Evolutionary conservation across 2,888 invertebrate species (phyloP), one percentile per base, ranked within the genome.

Genomic region (Odontocerum albicorne): DNA sequence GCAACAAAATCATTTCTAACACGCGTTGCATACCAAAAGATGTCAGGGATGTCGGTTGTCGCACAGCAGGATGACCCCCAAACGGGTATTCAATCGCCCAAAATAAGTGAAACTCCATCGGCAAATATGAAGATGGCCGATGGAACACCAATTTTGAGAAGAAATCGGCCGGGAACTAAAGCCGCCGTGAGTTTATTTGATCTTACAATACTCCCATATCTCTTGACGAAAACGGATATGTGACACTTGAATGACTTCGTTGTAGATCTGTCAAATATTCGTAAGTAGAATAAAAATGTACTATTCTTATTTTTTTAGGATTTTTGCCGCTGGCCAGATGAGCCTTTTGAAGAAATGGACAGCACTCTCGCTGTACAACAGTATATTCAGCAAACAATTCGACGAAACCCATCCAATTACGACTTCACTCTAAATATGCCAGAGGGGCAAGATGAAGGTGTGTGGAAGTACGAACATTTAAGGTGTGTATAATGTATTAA

Each of bases 381-480:
- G 71, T 98, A 93, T 70, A 98, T 99, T 68, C 99, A 99, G 72
- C 98, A 99, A 76, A 87, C 94, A 63, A 98, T 99, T 64, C 83
- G 95, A 63, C 85, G 88, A 61, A 95, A 98, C 73, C 93, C 95
- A 19, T 85, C 90, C 7, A 93, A 96, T 76, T 90, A 98, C 56
- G 96, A 96, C 66, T 82, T 90, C 55, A 97, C 99, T 67, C 77
- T 99, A 44, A 93, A 89, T 66, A 95, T 97, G 80, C 99, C 99
- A 1, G 96, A 97, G 65, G 89, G 92, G 15, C 96, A 97, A 74
- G 97, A 98, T 70, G 96, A 97, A 73, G 97, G 98, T 32, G 98
- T 99, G 43, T 99, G 99, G 99, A 99, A 99, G 76, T 99, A 99
- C 72, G 99, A 99, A 77, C 99, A 99, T 79, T 81, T 99, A 56